A percentile compares a stretch with the other conserved stretches of the same genome.
phyloP scores from a whole-genome alignment of 2,888 invertebrate species.

The Hypsopygia costalis region DNA sequence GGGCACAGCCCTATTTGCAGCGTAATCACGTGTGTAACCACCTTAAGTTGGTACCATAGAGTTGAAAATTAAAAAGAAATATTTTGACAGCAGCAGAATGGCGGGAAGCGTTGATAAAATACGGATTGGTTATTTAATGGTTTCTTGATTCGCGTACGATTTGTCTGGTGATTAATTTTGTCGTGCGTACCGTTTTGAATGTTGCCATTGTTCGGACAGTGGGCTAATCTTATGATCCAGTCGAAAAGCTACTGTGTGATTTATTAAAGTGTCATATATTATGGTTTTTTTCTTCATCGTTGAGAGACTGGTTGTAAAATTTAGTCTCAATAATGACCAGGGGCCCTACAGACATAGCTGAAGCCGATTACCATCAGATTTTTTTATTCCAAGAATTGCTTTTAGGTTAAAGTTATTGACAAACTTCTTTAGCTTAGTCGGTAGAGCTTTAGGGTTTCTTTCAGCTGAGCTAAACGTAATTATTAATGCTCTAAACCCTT shows the following conservation, averaged over 20 bases:
- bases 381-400: too few species aligned
- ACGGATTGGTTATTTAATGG: slow-evolving; percentile 77
- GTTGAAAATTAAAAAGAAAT: slow-evolving; percentile 14
- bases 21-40: slow-evolving; percentile 10
- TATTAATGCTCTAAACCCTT: too few species aligned
- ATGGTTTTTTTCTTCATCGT: slow-evolving; percentile 3
- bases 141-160: slow-evolving; percentile 65
- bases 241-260: slow-evolving; percentile 2
- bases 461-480: too few species aligned
- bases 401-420: too few species aligned
- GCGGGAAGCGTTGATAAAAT: slow-evolving; percentile 35
- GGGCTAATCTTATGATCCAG: slow-evolving; percentile 4
- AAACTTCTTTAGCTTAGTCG: too few species aligned
- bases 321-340: too few species aligned
- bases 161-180: slow-evolving; percentile 70
- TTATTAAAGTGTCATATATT: slow-evolving; percentile 1
- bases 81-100: slow-evolving; percentile 10
- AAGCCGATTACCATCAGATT: too few species aligned
- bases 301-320: too few species aligned
- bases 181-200: slow-evolving; percentile 39
- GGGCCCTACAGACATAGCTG: too few species aligned
- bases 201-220: slow-evolving; percentile 14
- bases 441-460: too few species aligned
- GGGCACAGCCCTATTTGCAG: slow-evolving; percentile 33
- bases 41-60: slow-evolving; percentile 17